Evolutionary conservation across 1,140 invertebrate genomes (phyloP).

Genomic region (Hetaerina americana): DNA sequence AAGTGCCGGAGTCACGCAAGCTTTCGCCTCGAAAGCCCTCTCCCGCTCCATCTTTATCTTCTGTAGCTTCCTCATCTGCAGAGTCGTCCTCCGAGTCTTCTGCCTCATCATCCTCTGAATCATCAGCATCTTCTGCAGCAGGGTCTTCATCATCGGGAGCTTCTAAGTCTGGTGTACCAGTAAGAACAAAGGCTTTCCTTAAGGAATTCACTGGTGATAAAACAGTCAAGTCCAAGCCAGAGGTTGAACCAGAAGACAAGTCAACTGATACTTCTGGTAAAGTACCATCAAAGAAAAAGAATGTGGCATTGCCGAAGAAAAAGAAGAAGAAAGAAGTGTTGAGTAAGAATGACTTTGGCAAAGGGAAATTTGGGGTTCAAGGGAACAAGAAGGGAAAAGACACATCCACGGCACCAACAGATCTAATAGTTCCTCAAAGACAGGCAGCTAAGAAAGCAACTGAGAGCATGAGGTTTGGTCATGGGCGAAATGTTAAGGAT

Average conservation of each 20-base stretch:
- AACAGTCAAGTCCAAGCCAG: constrained; percentile 22
- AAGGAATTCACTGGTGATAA: constrained; percentile 48
- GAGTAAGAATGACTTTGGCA: constrained; percentile 21
- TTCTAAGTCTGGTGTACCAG: constrained; percentile 7
- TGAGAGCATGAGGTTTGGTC: constrained; percentile 52
- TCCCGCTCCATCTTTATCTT: neutral
- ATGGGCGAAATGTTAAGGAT: constrained; percentile 21
- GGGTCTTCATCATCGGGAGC: neutral
- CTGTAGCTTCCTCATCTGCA: neutral
- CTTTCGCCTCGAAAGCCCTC: constrained; percentile 15
- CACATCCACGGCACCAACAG: constrained; percentile 32
- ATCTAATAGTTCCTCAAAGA: constrained; percentile 77
- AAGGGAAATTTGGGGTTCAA: constrained; percentile 16
- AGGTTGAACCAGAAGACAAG: constrained; percentile 22
- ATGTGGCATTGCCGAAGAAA: constrained; percentile 27
- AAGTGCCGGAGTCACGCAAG: constrained; percentile 28
- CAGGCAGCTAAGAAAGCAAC: constrained; percentile 83
- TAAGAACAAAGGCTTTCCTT: constrained; percentile 66
- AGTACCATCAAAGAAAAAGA: constrained; percentile 25
- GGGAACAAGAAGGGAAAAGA: constrained; percentile 32
- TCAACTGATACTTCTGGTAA: constrained; percentile 14
- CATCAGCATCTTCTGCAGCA: constrained; percentile 8
- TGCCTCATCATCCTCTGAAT: neutral
- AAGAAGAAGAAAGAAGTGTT: constrained; percentile 29
- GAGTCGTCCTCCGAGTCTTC: neutral